Conservation (phyloP, 2,888 invertebrate genomes). For the Schizaphis graminum region DNA sequence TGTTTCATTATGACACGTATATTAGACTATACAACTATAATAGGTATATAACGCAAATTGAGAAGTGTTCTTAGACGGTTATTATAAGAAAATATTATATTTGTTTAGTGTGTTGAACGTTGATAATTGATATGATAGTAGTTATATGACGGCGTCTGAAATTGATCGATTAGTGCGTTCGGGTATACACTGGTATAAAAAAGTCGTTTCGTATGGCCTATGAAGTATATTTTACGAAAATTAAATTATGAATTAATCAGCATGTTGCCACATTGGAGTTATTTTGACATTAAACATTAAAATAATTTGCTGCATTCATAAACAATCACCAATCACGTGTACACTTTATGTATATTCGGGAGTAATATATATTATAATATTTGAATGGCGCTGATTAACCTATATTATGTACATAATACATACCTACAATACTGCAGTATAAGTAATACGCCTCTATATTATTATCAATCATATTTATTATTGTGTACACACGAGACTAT, state of each 20-base stretch:
- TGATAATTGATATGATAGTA: neutral
- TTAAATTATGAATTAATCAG: neutral
- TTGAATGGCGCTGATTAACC: neutral
- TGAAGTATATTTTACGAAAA: neutral
- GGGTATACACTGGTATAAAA: no score
- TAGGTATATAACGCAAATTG: neutral
- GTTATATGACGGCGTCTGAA: neutral
- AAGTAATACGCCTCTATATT: neutral
- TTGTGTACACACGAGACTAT: neutral
- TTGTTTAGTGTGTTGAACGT: neutral
- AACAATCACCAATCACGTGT: neutral
- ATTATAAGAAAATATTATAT: neutral
- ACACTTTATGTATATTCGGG: neutral
- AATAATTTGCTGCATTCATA: neutral
- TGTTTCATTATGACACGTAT: neutral
- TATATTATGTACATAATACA: neutral
- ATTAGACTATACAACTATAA: neutral
- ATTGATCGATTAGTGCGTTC: neutral
- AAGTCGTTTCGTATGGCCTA: neutral
- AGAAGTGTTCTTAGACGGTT: neutral
- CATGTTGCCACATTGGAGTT: neutral
- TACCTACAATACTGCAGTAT: neutral
- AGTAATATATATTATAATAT: neutral
- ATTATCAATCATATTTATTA: neutral
- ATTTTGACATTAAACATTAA: neutral